Conservation (phyloP, 2,113 vertebrate genomes). For the Cynopterus brachyotis region DNA sequence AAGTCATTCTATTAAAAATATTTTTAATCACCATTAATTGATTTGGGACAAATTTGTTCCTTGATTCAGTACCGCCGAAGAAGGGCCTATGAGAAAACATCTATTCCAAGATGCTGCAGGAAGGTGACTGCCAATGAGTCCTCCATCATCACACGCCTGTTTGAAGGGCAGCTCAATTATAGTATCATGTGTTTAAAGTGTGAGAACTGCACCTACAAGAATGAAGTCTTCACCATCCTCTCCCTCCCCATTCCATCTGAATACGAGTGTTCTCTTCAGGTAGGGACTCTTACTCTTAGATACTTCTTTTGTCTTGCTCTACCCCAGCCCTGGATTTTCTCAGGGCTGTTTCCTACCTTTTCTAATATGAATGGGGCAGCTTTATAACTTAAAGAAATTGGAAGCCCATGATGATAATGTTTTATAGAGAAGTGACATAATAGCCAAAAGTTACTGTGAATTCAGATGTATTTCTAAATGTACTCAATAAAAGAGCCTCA, state of each 20-base stretch:
- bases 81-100: background rate
- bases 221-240: constrained; percentile 87
- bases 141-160: constrained; percentile 87
- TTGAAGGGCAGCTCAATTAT: constrained; percentile 89
- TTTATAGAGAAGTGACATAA: background rate
- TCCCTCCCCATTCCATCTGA: constrained; percentile 88
- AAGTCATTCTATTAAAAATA: background rate
- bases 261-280: constrained; percentile 87
- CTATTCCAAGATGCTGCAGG: constrained; percentile 13
- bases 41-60: background rate
- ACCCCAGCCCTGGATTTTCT: background rate
- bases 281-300: constrained; percentile 33
- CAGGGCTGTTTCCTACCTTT: background rate
- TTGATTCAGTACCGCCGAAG: constrained; percentile 70
- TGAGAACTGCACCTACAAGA: constrained; percentile 79
- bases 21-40: background rate
- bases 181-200: constrained; percentile 85
- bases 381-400: background rate
- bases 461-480: background rate
- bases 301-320: background rate
- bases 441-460: background rate
- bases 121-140: constrained; percentile 60
- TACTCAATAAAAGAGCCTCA: background rate
- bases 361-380: background rate
- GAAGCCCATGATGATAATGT: background rate